These are phyloP conservation scores for Zootoca vivipara DNA, from an alignment of 2,113 vertebrate genomes.

Conservation along the genomic window DNA sequence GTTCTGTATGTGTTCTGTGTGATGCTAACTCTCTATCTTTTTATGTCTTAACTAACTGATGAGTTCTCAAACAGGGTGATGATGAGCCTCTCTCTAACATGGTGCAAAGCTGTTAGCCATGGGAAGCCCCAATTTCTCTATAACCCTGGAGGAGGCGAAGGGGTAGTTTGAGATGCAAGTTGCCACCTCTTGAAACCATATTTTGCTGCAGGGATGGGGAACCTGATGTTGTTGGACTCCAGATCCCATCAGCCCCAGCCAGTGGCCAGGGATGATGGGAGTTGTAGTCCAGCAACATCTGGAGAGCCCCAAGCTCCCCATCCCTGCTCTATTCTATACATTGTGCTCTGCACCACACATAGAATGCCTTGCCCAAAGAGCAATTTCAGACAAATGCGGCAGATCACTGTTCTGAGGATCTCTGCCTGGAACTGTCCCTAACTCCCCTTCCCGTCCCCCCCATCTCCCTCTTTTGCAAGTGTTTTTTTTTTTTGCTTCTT, in stretches of 20 bases:
- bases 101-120: background rate
- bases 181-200: background rate
- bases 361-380: background rate
- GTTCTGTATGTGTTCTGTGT: too few species aligned
- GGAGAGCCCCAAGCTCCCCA: background rate
- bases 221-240: background rate
- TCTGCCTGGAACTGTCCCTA: background rate
- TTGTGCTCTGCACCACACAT: background rate
- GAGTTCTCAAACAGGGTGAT: background rate
- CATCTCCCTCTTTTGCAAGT: background rate
- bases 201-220: background rate
- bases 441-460: background rate
- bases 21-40: background rate
- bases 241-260: too few species aligned
- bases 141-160: too few species aligned
- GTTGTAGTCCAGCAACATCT: background rate
- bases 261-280: background rate
- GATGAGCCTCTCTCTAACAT: background rate
- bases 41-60: background rate
- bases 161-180: background rate
- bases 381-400: background rate
- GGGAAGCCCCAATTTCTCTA: background rate
- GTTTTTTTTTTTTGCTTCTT: too few species aligned
- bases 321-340: background rate
- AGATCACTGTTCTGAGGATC: background rate